Percentiles rank a stretch among this genome's conserved stretches.
phyloP scores from a whole-genome alignment of 2,888 invertebrate genomes.

The Torymus texanus region DNA sequence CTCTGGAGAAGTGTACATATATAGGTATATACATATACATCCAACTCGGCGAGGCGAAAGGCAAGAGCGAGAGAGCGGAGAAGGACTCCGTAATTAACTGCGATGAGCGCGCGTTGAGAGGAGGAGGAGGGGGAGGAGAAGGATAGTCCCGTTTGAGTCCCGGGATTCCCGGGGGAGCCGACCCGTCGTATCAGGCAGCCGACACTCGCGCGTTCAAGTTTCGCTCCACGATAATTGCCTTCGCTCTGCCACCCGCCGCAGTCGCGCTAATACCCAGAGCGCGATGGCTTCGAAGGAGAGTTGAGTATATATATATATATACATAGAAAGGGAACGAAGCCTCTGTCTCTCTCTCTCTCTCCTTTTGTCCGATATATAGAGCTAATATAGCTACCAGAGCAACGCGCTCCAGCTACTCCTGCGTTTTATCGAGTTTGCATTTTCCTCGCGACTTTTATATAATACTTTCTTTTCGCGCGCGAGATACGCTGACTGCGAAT shows the following conservation, averaged over 20 bases:
- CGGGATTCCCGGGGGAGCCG: constrained; percentile 72
- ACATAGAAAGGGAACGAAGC: too few species aligned
- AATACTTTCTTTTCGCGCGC: background rate
- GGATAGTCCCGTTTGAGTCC: constrained; percentile 70
- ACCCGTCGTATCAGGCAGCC: constrained; percentile 72
- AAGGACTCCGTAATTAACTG: constrained; percentile 73
- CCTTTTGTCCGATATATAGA: background rate
- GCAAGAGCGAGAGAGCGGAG: constrained; percentile 45
- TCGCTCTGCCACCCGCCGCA: constrained; percentile 69
- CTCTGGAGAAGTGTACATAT: background rate
- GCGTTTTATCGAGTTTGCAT: constrained; percentile 21
- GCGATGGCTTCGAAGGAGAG: background rate
- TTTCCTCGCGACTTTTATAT: constrained; percentile 11
- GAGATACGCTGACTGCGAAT: too few species aligned
- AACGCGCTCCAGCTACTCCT: background rate
- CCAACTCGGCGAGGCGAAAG: constrained; percentile 1
- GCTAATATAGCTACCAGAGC: too few species aligned
- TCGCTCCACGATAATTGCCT: constrained; percentile 74
- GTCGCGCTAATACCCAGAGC: constrained; percentile 67
- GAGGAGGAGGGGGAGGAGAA: constrained; percentile 57
- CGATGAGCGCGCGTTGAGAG: constrained; percentile 58
- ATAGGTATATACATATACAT: background rate
- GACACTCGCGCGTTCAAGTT: constrained; percentile 73
- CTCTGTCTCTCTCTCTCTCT: constrained; percentile 13
- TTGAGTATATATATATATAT: too few species aligned